These are phyloP conservation scores for Drosophila macrothrix DNA, from an alignment of 2,888 invertebrate genomes.

Conservation along the genomic window DNA sequence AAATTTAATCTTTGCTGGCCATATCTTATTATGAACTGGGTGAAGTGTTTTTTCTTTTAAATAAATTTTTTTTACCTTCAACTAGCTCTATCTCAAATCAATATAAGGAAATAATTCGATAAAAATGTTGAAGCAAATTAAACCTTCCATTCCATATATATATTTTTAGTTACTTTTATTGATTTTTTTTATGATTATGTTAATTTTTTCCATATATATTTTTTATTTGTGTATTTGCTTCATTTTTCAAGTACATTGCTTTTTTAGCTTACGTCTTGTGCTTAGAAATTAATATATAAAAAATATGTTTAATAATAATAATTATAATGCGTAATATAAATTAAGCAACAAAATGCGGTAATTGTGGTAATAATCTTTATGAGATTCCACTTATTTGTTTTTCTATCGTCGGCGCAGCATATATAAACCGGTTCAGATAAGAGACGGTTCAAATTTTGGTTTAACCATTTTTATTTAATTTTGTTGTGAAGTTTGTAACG, in stretches of 20 bases:
- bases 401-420: not conserved
- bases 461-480: not conserved
- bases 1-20: not conserved
- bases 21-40: not conserved
- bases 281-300: not conserved
- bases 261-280: not conserved
- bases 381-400: not conserved
- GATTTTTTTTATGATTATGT: constrained; percentile 21
- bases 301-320: not conserved
- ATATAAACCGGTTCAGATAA: not conserved
- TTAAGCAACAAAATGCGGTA: not conserved
- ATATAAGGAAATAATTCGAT: constrained; percentile 10
- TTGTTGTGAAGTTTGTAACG: not conserved
- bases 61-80: not conserved
- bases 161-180: not conserved
- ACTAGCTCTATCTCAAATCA: not conserved
- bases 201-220: constrained; percentile 11
- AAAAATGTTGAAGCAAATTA: not conserved
- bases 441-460: not conserved
- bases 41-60: not conserved
- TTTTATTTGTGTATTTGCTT: not conserved
- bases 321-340: not conserved
- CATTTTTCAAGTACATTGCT: not conserved
- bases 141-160: constrained; percentile 10
- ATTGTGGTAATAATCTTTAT: not conserved